Base-by-base conservation (phyloP, 2,113 vertebrate species). In the Deroptyus accipitrinus region DNA sequence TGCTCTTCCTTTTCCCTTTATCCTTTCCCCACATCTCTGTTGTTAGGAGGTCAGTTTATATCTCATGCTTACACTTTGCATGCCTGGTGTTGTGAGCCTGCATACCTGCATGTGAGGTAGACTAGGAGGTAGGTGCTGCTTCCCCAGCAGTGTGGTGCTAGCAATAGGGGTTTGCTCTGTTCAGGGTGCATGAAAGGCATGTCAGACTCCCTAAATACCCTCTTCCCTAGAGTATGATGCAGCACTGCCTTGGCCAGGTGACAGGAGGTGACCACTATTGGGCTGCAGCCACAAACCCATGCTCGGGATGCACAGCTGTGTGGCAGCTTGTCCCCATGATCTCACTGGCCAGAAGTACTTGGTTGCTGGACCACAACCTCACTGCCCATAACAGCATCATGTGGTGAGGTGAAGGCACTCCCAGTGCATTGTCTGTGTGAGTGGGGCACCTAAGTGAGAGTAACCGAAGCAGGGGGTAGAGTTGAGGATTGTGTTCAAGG, bases 241-340 rank as follows among this genome's bases (percentile, higher is more conserved):
- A 49, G n/a, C 6, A 0, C 25, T 82, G 59, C 59, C 25, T 57
- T 33, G n/a, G 54, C 31, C 23, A 44, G 41, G 19, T 69, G 62
- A 35, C 41, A 55, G 20, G 41, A 85, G 57, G 6, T 82, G 46
- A 33, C 27, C 2, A 0, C 64, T 39, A 3, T 6, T 33, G 30
- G 28, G 35, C 59, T 67, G 46, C 52, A 73, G 51, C 44, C 17
- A 3, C 0, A 0, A 72, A 54, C 19, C 24, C 6, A 0, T 31
- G 44, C 42, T 48, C 37, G 42, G 28, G 24, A 22, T 19, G 51
- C 59, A n/a, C 28, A 39, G 62, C 85, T 42, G n/a, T 1, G 1
- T 61, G 51, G n/a, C 64, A 72, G 27, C 70, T 62, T 82, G 46
- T 63, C 35, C 44, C 27, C 15, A 1, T 13, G 24, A 24, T 35